Conservation (phyloP, 2,797 vertebrate species). For the Anguilla marmorata region DNA sequence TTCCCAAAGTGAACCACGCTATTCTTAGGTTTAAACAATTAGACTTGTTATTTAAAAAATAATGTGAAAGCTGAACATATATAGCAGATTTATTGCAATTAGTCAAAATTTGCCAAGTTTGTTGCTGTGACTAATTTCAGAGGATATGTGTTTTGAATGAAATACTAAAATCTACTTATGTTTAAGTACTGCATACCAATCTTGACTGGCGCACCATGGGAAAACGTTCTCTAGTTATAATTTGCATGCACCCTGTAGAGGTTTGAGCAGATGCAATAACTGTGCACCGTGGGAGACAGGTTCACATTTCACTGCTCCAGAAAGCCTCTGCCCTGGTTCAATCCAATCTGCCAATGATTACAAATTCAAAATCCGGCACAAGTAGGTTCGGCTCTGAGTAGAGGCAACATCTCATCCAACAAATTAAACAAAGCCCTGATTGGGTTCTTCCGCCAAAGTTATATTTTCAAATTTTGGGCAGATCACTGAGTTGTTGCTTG, state of each 20-base stretch:
- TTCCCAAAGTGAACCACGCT: constrained; percentile 23
- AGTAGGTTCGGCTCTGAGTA: neutral
- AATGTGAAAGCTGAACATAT: constrained; percentile 43
- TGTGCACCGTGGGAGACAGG: neutral
- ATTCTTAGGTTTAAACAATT: constrained; percentile 39
- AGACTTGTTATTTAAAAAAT: constrained; percentile 44
- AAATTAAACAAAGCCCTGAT: neutral
- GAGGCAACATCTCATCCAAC: neutral
- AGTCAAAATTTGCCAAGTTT: neutral
- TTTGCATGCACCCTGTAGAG: neutral
- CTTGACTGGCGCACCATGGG: neutral
- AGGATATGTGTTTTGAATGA: constrained; percentile 18
- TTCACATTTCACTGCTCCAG: constrained; percentile 2
- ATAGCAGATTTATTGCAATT: constrained; percentile 41
- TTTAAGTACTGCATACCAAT: neutral
- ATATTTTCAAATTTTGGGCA: neutral
- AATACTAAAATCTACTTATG: constrained; percentile 25
- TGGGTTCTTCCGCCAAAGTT: neutral
- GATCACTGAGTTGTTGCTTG: neutral
- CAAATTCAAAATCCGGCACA: constrained; percentile 17
- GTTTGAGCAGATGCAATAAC: constrained; percentile 15
- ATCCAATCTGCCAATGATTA: neutral
- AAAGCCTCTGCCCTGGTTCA: constrained; percentile 9
- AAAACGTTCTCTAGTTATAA: constrained; percentile 1
- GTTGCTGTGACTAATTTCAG: neutral